These are phyloP conservation scores for Pogona vitticeps DNA, from an alignment of 2,113 vertebrate genomes.

Conservation along the genomic window DNA sequence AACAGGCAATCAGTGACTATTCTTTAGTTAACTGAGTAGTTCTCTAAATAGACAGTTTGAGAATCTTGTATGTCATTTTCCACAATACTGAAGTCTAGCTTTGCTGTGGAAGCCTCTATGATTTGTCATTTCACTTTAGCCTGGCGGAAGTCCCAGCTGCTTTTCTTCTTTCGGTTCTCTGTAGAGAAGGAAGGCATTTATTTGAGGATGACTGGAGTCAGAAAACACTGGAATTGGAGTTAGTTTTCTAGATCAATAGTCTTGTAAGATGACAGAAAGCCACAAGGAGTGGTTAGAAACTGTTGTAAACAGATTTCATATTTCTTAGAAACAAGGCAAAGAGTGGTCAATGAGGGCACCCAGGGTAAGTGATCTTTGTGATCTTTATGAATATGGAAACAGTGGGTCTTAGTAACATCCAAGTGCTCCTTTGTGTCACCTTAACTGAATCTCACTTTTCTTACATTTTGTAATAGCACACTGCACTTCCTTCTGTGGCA, in stretches of 20 bases:
- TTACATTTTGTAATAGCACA: too few species aligned
- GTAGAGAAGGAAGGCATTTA: neutral
- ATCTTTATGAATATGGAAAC: neutral
- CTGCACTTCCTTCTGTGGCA: neutral
- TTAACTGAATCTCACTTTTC: neutral
- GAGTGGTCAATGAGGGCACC: neutral
- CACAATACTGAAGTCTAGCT: neutral
- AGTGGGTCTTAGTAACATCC: neutral
- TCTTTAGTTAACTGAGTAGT: neutral
- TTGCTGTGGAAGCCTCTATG: neutral
- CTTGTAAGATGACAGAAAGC: neutral
- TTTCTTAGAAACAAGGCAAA: neutral
- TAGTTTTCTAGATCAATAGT: neutral
- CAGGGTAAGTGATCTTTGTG: neutral
- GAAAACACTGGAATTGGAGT: neutral
- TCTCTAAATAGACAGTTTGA: neutral
- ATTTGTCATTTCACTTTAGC: neutral
- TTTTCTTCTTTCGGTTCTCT: neutral
- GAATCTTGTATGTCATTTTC: neutral
- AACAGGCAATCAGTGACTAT: neutral
- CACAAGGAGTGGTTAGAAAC: neutral
- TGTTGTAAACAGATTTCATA: neutral
- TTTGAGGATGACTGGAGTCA: neutral
- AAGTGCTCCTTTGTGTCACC: neutral
- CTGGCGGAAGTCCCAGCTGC: neutral